phyloP scores from a whole-genome alignment of 2,888 invertebrate genomes.

The Lydus trimaculatus region DNA sequence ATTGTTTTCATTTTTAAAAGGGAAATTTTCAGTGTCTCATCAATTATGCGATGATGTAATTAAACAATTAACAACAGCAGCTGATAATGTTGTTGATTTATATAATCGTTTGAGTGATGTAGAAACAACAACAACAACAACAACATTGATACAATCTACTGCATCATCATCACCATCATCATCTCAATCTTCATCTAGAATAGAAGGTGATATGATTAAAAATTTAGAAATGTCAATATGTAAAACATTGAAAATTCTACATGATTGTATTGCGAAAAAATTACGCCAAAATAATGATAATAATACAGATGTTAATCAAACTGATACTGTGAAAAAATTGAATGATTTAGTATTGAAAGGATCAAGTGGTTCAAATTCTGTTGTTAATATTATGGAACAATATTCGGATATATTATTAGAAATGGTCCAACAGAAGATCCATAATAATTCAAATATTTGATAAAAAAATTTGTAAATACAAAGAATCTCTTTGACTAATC shows the following conservation, averaged over 20 bases:
- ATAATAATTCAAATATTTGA: conserved; percentile 52
- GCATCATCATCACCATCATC: conserved; percentile 25
- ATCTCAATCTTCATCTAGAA: not conserved
- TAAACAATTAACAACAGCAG: conserved; percentile 69
- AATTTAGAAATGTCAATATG: conserved; percentile 67
- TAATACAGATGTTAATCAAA: conserved; percentile 59
- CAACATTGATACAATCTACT: no score
- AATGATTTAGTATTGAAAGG: conserved; percentile 58
- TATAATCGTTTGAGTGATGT: conserved; percentile 66
- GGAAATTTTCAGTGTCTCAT: conserved; percentile 64
- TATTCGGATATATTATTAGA: conserved; percentile 68
- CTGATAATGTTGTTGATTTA: conserved; percentile 74
- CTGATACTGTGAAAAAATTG: conserved; percentile 63
- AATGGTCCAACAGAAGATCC: conserved; percentile 69
- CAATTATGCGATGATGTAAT: conserved; percentile 68
- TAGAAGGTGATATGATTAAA: conserved; percentile 61
- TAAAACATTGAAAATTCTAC: conserved; percentile 67
- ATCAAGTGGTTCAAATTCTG: conserved; percentile 61
- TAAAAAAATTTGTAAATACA: conserved; percentile 26
- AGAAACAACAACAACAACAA: conserved; percentile 45
- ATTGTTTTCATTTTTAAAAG: no score
- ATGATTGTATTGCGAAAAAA: conserved; percentile 60
- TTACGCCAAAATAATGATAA: conserved; percentile 54
- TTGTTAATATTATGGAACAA: conserved; percentile 69
- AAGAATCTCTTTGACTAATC: not conserved